Percentiles rank a stretch among this genome's conserved stretches.
Conservation (phyloP, 2,797 vertebrate species). For the Rousettus madagascariensis region DNA sequence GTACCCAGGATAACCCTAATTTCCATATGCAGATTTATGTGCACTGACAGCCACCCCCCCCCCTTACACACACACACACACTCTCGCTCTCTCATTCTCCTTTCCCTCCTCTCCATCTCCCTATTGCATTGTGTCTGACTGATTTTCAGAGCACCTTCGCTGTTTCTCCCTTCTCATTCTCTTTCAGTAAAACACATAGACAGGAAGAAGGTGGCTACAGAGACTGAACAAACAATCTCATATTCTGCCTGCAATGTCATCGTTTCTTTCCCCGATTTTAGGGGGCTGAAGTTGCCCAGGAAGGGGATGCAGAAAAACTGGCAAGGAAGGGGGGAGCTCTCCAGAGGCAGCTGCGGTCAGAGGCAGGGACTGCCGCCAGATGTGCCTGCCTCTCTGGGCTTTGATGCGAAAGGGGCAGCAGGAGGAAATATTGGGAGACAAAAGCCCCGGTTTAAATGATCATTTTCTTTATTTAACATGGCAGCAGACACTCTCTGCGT, state of each 20-base stretch:
- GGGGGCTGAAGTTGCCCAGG: constrained; percentile 84
- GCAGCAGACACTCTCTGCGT: constrained; percentile 80
- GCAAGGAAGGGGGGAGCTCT: constrained; percentile 79
- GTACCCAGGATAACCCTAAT: constrained; percentile 93
- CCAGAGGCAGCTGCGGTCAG: constrained; percentile 83
- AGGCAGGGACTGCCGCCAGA: constrained; percentile 82
- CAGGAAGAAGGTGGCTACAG: constrained; percentile 84
- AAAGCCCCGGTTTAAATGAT: constrained; percentile 85
- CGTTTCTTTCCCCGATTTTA: constrained; percentile 70
- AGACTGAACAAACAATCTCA: constrained; percentile 76
- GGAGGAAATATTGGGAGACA: constrained; percentile 85
- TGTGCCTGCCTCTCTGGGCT: constrained; percentile 82
- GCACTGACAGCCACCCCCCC: constrained; percentile 91
- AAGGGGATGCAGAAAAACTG: constrained; percentile 81
- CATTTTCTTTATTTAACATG: constrained; percentile 87
- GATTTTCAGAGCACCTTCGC: constrained; percentile 83
- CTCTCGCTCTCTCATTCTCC: constrained; percentile 79
- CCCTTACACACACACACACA: constrained; percentile 69
- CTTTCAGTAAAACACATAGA: constrained; percentile 82
- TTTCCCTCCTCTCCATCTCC: constrained; percentile 82
- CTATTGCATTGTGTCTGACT: constrained; percentile 90
- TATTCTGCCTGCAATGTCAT: constrained; percentile 88
- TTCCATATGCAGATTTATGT: constrained; percentile 99
- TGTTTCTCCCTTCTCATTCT: constrained; percentile 74
- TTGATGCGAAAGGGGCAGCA: constrained; percentile 80